phyloP scores from a whole-genome alignment of 2,888 invertebrate genomes.

The Xanthia icteritia region DNA sequence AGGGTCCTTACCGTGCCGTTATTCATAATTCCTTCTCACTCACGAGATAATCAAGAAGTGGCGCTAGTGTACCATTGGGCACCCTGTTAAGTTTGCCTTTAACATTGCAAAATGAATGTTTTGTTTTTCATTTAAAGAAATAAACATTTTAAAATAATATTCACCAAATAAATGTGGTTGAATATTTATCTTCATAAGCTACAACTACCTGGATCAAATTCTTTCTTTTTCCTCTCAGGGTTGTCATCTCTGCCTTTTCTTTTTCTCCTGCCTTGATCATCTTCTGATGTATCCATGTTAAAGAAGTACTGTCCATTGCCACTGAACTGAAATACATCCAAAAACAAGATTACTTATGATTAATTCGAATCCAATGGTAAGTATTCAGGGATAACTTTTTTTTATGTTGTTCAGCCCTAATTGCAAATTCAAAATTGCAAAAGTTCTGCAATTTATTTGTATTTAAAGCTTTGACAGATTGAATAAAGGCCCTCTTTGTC shows the following conservation, averaged over 20 bases:
- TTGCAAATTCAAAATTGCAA: background rate
- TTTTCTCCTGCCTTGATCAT: constrained; percentile 88
- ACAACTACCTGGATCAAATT: constrained; percentile 92
- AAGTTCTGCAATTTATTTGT: too few relatives aligned
- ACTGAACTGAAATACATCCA: constrained; percentile 78
- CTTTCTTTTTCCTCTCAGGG: constrained; percentile 89
- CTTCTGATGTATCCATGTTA: constrained; percentile 93
- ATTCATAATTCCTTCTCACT: too few relatives aligned
- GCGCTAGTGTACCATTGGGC: too few relatives aligned
- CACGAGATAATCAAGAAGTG: too few relatives aligned
- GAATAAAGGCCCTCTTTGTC: background rate
- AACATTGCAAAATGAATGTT: too few relatives aligned
- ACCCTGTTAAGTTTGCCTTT: background rate
- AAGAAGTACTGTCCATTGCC: constrained; percentile 95
- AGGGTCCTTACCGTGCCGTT: too few relatives aligned
- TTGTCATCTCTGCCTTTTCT: constrained; percentile 84
- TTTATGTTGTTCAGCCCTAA: background rate
- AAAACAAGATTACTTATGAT: background rate
- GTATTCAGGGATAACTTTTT: background rate
- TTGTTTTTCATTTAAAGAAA: background rate
- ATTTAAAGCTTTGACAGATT: background rate
- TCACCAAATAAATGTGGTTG: background rate
- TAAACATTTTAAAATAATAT: background rate
- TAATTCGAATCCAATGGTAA: background rate
- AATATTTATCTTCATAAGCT: background rate